Conservation (phyloP, 2,888 invertebrate species). For the Ormyrus pomaceus region DNA sequence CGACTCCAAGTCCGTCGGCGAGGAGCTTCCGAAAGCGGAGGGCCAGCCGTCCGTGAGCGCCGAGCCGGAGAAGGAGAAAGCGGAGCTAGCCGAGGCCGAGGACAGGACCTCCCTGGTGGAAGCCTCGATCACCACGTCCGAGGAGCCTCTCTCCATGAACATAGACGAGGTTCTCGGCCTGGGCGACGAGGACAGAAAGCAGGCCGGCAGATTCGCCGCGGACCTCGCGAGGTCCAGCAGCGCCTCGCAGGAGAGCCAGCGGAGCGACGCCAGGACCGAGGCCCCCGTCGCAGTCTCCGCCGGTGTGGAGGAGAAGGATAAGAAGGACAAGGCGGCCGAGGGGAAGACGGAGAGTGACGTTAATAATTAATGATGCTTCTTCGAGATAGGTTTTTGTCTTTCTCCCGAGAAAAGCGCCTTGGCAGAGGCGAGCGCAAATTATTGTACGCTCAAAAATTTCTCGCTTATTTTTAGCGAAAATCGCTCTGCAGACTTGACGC, state of each 20-base stretch:
- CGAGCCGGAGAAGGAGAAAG: neutral
- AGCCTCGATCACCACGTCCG: constrained; percentile 17
- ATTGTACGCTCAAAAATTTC: too few species aligned
- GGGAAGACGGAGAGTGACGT: too few species aligned
- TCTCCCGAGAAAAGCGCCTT: too few species aligned
- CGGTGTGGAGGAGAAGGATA: constrained; percentile 55
- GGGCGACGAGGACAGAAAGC: constrained; percentile 55
- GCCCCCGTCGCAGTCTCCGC: constrained; percentile 57
- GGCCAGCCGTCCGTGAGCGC: neutral
- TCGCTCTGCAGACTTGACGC: too few species aligned
- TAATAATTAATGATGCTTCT: too few species aligned
- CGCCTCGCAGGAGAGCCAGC: constrained; percentile 53
- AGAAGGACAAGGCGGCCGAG: constrained; percentile 27
- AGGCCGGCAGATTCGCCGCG: neutral
- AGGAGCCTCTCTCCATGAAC: constrained; percentile 58
- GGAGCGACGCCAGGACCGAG: constrained; percentile 56
- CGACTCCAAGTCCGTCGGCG: neutral
- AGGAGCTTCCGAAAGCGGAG: constrained; percentile 3
- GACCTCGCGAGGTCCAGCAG: neutral
- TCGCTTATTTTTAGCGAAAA: too few species aligned
- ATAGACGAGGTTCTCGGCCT: constrained; percentile 60
- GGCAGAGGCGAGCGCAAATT: too few species aligned
- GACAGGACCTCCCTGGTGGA: neutral
- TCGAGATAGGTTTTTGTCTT: too few species aligned
- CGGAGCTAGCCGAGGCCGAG: neutral